Conservation (phyloP, 2,797 vertebrate genomes). For the Spondyliosoma cantharus region DNA sequence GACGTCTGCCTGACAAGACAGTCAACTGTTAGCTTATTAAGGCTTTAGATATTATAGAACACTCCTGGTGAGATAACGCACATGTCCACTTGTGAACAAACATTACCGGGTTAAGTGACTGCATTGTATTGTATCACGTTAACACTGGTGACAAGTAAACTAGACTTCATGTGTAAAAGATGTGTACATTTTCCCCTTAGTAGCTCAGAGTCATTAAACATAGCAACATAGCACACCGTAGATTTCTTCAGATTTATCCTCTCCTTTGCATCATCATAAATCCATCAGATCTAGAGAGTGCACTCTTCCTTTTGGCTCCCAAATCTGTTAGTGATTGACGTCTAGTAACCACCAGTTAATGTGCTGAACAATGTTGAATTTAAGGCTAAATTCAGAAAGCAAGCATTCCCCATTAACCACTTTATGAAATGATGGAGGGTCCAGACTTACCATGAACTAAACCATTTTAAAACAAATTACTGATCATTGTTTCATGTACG, state of each 20-base stretch:
- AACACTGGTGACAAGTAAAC: background rate
- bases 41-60: background rate
- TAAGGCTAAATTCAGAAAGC: background rate
- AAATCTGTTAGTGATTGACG: constrained; percentile 50
- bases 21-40: background rate
- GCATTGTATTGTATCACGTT: no score
- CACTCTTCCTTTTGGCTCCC: constrained; percentile 34
- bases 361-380: constrained; percentile 7
- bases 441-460: background rate
- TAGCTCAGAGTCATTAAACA: constrained; percentile 8
- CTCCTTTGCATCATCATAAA: constrained; percentile 21
- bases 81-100: background rate
- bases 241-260: constrained; percentile 6
- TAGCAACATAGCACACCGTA: background rate
- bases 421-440: background rate
- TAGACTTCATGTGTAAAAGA: background rate
- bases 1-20: background rate
- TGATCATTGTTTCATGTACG: background rate
- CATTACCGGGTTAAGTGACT: background rate
- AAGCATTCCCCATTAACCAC: background rate
- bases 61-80: background rate
- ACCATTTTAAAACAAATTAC: background rate
- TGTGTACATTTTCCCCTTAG: background rate
- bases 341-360: constrained; percentile 38
- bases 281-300: constrained; percentile 16